Conservation (phyloP, 2,797 vertebrate species). For the Mareca penelope region DNA sequence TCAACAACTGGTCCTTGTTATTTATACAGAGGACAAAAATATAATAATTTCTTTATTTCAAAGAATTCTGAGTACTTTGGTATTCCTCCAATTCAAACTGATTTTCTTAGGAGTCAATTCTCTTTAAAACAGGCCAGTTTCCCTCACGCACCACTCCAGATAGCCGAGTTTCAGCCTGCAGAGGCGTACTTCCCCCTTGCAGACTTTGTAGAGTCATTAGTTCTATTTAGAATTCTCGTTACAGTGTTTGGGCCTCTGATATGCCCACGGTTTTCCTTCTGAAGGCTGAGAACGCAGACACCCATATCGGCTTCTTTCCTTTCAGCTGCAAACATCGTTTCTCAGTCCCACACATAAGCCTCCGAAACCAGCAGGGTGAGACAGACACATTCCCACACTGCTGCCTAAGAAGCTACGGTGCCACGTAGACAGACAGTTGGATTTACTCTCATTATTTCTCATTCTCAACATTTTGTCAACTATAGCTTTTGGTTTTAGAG, state of each 20-base stretch:
- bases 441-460: slow-evolving; percentile 47
- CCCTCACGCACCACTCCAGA: neutral
- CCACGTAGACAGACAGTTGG: slow-evolving; percentile 12
- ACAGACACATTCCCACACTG: neutral
- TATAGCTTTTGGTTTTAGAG: slow-evolving; percentile 12
- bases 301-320: neutral
- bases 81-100: neutral
- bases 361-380: neutral
- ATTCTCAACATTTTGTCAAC: slow-evolving; percentile 20
- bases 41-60: neutral
- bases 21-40: neutral
- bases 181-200: neutral
- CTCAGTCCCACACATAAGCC: neutral
- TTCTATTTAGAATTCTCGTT: neutral
- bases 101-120: neutral
- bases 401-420: neutral
- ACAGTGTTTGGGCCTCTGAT: neutral
- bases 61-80: neutral
- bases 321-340: slow-evolving; percentile 6
- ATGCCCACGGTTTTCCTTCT: neutral
- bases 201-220: neutral
- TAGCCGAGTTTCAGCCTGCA: neutral
- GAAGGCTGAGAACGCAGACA: neutral
- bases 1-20: neutral
- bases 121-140: neutral